Conservation (phyloP, 1,140 invertebrate species). For the Yoshiicerus persimilis region DNA sequence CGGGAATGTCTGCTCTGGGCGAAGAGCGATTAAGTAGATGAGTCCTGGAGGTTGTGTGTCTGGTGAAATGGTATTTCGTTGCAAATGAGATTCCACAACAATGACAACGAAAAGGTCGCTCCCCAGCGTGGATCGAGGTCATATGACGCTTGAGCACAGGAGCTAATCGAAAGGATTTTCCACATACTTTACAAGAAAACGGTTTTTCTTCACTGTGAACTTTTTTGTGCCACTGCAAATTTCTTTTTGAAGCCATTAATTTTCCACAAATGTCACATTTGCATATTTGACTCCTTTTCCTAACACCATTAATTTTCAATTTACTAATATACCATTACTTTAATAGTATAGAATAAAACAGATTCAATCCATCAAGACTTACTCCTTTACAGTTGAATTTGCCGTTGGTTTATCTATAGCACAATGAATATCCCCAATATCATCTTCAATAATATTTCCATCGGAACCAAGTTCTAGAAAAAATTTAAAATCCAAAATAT, state of each 20-base stretch:
- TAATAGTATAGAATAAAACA: too few species aligned
- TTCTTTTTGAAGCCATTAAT: not conserved
- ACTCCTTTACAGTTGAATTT: too few species aligned
- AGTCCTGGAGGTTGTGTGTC: not conserved
- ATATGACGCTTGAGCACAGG: not conserved
- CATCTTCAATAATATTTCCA: not conserved
- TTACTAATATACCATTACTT: too few species aligned
- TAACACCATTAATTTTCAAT: too few species aligned
- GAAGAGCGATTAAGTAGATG: not conserved
- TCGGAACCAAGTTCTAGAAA: not conserved
- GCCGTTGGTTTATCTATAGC: too few species aligned
- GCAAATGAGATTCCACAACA: not conserved
- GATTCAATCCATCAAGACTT: too few species aligned
- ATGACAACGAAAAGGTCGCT: not conserved
- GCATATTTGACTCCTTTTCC: too few species aligned
- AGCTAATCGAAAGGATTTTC: not conserved
- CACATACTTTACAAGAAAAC: not conserved
- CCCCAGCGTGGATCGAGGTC: not conserved
- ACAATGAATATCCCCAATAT: too few species aligned
- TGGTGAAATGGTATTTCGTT: not conserved
- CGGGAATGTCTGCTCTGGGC: not conserved
- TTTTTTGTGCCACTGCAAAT: not conserved
- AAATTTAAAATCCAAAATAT: not conserved
- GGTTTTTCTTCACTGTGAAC: not conserved
- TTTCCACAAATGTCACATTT: not conserved